phyloP scores from a whole-genome alignment of 1,140 invertebrate species.

The Physella acuta region DNA sequence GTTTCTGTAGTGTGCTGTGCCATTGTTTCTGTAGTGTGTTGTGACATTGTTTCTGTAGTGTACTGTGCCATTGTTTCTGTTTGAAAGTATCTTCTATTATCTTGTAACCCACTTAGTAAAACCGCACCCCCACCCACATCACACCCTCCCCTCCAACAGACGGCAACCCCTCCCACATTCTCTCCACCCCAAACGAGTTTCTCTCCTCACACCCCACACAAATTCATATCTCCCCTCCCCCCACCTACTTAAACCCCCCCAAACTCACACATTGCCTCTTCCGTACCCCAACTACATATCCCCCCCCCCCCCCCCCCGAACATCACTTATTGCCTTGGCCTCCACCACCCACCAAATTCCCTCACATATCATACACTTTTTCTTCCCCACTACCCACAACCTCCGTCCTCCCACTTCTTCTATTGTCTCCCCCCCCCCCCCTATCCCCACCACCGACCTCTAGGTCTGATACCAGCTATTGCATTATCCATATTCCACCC shows the following conservation, averaged over 20 bases:
- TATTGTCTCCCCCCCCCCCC: not conserved
- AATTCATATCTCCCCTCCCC: not conserved
- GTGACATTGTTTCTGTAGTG: too few relatives aligned
- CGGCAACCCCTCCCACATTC: not conserved
- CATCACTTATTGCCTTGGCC: too few relatives aligned
- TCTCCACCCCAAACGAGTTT: not conserved
- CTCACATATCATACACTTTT: not conserved
- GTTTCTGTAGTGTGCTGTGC: too few relatives aligned
- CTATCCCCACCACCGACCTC: not conserved
- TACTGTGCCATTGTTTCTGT: too few relatives aligned
- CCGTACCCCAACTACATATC: not conserved
- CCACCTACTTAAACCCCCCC: not conserved
- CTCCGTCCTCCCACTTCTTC: not conserved
- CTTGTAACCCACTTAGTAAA: too few relatives aligned
- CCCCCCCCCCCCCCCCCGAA: not conserved
- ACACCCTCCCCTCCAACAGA: not conserved
- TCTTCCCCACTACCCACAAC: not conserved
- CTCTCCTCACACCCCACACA: too few relatives aligned
- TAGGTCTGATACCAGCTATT: too few relatives aligned
- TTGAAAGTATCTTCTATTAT: too few relatives aligned
- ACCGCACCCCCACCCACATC: too few relatives aligned
- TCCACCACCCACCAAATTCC: too few relatives aligned
- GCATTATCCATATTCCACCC: too few relatives aligned
- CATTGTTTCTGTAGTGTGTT: too few relatives aligned
- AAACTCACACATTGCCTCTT: not conserved